Evolutionary conservation across 1,140 invertebrate genomes (phyloP).

Genomic region (Brachionus rubens): DNA sequence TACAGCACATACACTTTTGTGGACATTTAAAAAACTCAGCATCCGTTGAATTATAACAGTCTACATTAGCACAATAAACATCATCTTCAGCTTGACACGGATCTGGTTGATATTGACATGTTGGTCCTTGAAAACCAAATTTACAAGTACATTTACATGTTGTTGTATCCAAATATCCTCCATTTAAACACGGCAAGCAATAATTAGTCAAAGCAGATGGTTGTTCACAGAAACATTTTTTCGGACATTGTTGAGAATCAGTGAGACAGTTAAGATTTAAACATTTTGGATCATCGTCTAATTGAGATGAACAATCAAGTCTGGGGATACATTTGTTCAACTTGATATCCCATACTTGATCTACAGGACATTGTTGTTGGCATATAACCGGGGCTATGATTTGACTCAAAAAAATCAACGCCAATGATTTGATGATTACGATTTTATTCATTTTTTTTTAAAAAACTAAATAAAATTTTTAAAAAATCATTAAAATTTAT

Average conservation of each 20-base stretch:
- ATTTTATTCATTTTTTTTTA: background rate
- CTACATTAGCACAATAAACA: constrained; percentile 11
- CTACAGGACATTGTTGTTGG: background rate
- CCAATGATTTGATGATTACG: background rate
- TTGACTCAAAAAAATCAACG: background rate
- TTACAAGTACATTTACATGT: constrained; percentile 22
- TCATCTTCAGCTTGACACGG: constrained; percentile 10
- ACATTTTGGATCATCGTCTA: background rate
- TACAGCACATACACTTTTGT: constrained; percentile 39
- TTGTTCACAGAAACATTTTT: constrained; percentile 28
- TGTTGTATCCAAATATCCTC: constrained; percentile 1
- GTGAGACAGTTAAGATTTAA: background rate
- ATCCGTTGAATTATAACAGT: constrained; percentile 24
- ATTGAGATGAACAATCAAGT: background rate
- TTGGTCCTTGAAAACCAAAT: constrained; percentile 8
- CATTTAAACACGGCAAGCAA: constrained; percentile 28
- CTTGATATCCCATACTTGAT: background rate
- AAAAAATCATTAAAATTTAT: too few relatives aligned
- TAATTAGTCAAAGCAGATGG: constrained; percentile 10
- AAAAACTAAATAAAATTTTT: background rate
- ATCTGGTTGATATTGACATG: constrained; percentile 35
- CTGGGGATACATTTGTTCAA: background rate
- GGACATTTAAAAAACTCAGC: constrained; percentile 32
- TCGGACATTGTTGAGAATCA: background rate
- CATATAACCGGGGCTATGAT: background rate